Percentiles rank a stretch among this genome's conserved stretches.
Evolutionary conservation across 2,113 vertebrate species (phyloP).

Genomic region (Nannobrachium achirus): DNA sequence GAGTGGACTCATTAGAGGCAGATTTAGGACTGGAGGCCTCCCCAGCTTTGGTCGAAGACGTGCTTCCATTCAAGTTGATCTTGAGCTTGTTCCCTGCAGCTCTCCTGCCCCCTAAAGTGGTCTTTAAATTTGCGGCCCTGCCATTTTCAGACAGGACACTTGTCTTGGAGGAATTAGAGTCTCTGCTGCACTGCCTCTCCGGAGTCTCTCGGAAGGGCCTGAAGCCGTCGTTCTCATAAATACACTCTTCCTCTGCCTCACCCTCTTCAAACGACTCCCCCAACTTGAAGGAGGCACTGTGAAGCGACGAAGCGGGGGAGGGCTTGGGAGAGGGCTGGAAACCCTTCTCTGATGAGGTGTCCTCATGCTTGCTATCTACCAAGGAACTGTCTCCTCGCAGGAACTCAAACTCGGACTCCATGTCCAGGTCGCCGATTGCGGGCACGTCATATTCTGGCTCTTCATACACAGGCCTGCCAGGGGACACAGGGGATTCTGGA

Average conservation of each 20-base stretch:
- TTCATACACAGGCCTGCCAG: constrained; percentile 88
- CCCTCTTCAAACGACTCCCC: constrained; percentile 86
- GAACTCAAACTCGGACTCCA: constrained; percentile 79
- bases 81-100: constrained; percentile 83
- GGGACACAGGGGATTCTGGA: constrained; percentile 84
- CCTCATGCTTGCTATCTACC: constrained; percentile 66
- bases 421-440: constrained; percentile 84
- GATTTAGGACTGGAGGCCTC: constrained; percentile 86
- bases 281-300: constrained; percentile 85
- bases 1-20: constrained; percentile 84
- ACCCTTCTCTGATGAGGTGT: constrained; percentile 64
- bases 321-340: constrained; percentile 69
- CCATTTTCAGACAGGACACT: constrained; percentile 71
- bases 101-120: constrained; percentile 81
- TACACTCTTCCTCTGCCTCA: constrained; percentile 82
- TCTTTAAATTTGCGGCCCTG: constrained; percentile 76
- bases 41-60: constrained; percentile 65
- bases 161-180: constrained; percentile 86
- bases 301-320: constrained; percentile 79
- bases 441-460: constrained; percentile 98
- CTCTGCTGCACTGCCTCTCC: constrained; percentile 84
- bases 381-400: constrained; percentile 67
- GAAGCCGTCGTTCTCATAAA: constrained; percentile 97
- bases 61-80: constrained; percentile 82
- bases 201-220: constrained; percentile 78